Base-by-base conservation (phyloP, 2,797 vertebrate genomes). In the Acrossocheilus wenchowensis region DNA sequence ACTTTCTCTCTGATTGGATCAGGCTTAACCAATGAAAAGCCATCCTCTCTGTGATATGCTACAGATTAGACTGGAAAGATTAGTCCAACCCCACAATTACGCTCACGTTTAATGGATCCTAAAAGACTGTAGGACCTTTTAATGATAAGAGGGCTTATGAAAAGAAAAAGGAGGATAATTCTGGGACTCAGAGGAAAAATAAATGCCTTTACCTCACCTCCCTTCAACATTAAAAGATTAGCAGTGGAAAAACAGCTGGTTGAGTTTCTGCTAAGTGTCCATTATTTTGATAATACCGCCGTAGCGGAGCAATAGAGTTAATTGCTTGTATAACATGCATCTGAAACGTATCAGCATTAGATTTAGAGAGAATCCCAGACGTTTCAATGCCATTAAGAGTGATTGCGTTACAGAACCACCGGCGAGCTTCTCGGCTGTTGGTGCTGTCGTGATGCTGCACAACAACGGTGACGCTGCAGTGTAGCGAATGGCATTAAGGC, bases 151-250 rank as follows among this genome's bases (percentile, higher is more conserved):
- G 45, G 36, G 36, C 79, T 84, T 64, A 78, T 82, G n/a, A 82
- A 87, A 73, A 81, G 23, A 81, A 81, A 75, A 77, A 66, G 17
- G 81, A 72, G 43, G 54, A 88, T 80, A 82, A 73, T 82, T 81
- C 69, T 2, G n/a, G 72, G 77, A 81, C 84, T 86, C n/a, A 4
- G 6, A 71, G 78, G 57, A 80, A 71, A 60, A 78, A 74, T 66
- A 79, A 84, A 75, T 81, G 72, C 57, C 74, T 83, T 66, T 68
- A 62, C 54, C 45, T 89, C 23, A 4, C 39, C 78, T 78, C 74
- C 78, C 41, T 81, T n/a, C 62, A 78, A 80, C 69, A 87, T 89
- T 87, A 87, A 86, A 86, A 85, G 86, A 90, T 89, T 84, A 88
- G 77, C 71, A 17, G 72, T 43, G 78, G 34, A 89, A 84, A 86